phyloP scores from a whole-genome alignment of 2,797 vertebrate genomes.

The Gymnothorax javanicus region DNA sequence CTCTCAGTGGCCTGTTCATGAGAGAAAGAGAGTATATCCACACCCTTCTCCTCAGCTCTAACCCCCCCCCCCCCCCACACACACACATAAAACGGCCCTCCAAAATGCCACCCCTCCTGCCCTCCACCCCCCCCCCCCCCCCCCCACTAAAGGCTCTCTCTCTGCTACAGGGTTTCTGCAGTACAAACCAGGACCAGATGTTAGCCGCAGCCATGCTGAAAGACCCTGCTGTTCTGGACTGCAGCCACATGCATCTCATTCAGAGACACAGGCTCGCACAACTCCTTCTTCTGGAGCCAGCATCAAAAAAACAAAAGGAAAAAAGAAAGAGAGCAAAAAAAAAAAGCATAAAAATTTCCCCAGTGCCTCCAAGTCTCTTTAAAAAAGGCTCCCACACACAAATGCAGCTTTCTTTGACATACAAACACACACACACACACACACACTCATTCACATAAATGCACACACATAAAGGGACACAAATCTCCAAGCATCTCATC shows the following conservation, averaged over 20 bases:
- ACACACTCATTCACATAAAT: slow-evolving; percentile 22
- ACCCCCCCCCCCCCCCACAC: slow-evolving; percentile 52
- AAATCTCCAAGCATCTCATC: not conserved
- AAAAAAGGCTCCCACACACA: slow-evolving; percentile 64
- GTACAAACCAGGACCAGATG: slow-evolving; percentile 83
- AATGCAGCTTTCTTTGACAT: slow-evolving; percentile 62
- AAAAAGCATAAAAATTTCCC: slow-evolving; percentile 64
- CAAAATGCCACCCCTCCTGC: slow-evolving; percentile 51
- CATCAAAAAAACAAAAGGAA: slow-evolving; percentile 56
- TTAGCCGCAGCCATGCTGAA: slow-evolving; percentile 76
- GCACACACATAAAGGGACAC: not conserved
- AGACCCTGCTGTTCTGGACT: slow-evolving; percentile 85
- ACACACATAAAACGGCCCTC: not conserved
- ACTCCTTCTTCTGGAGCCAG: slow-evolving; percentile 79
- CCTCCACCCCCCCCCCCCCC: slow-evolving; percentile 59
- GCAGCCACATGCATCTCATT: slow-evolving; percentile 83
- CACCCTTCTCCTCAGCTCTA: slow-evolving; percentile 40
- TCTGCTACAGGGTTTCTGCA: slow-evolving; percentile 65
- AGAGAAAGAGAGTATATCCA: slow-evolving; percentile 3
- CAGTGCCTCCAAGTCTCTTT: slow-evolving; percentile 70
- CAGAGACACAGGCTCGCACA: slow-evolving; percentile 81
- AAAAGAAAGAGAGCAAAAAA: slow-evolving; percentile 45
- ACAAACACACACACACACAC: not conserved
- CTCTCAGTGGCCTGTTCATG: not conserved
- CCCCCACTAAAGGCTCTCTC: slow-evolving; percentile 29